Conservation (phyloP, 2,888 invertebrate genomes). For the Ernsta delagoae region DNA sequence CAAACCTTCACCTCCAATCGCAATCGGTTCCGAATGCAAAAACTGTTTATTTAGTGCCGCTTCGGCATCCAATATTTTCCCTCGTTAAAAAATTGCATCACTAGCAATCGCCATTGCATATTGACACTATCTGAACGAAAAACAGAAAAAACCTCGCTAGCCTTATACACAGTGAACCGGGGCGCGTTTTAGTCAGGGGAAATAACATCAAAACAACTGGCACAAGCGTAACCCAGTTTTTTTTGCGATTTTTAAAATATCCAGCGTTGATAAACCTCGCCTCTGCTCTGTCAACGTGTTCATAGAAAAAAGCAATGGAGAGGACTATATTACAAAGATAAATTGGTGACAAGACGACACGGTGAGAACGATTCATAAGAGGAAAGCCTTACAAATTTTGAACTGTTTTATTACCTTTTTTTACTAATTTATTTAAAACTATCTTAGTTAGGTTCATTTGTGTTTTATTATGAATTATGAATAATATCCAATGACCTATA, state of each 20-base stretch:
- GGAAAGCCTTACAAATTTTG: too few species aligned
- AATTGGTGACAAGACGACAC: neutral
- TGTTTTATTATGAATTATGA: too few species aligned
- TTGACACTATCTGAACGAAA: slow-evolving; percentile 38
- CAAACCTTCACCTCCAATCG: slow-evolving; percentile 27
- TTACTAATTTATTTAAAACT: too few species aligned
- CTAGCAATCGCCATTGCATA: slow-evolving; percentile 37
- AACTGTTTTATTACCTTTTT: too few species aligned
- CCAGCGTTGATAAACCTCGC: slow-evolving; percentile 22
- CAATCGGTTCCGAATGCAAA: slow-evolving; percentile 30
- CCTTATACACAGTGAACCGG: slow-evolving; percentile 33
- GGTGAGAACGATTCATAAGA: neutral
- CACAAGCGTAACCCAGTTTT: slow-evolving; percentile 30
- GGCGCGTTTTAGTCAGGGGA: slow-evolving; percentile 34
- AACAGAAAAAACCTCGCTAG: slow-evolving; percentile 21
- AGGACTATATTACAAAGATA: neutral
- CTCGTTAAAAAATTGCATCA: slow-evolving; percentile 39
- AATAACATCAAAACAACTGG: slow-evolving; percentile 36
- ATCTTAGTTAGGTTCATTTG: too few species aligned
- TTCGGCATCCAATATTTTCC: slow-evolving; percentile 34
- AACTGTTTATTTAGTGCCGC: slow-evolving; percentile 31
- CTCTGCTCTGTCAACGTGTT: slow-evolving; percentile 18
- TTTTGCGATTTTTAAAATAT: slow-evolving; percentile 29
- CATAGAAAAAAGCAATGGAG: neutral
- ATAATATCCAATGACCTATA: too few species aligned